phyloP scores from a whole-genome alignment of 2,797 vertebrate genomes.

The Anomalospiza imberbis region DNA sequence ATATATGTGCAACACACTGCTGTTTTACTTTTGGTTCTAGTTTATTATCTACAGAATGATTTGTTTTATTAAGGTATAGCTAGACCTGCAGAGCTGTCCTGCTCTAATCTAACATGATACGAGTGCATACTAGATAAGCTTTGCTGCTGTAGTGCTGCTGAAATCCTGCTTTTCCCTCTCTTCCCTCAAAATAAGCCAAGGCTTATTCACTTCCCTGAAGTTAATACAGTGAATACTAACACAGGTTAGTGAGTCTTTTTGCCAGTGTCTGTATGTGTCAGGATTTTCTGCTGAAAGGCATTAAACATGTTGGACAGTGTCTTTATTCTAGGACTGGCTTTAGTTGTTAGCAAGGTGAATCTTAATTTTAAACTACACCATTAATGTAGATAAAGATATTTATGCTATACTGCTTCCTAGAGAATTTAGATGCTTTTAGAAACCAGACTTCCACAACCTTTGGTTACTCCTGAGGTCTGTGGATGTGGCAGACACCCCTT shows the following conservation, averaged over 20 bases:
- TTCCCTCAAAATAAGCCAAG: neutral
- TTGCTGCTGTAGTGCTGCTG: neutral
- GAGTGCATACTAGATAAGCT: neutral
- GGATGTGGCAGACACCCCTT: no score
- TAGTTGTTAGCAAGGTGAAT: neutral
- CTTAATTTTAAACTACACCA: neutral
- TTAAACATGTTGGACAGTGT: neutral
- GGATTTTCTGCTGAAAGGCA: neutral
- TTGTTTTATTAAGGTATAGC: neutral
- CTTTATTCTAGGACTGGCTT: neutral
- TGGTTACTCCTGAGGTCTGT: neutral
- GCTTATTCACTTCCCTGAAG: neutral
- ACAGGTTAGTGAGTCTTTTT: neutral
- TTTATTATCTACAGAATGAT: neutral
- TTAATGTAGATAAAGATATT: neutral
- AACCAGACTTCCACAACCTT: neutral
- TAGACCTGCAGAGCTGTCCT: neutral
- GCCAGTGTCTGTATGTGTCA: neutral
- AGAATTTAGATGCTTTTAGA: neutral
- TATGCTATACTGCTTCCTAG: neutral
- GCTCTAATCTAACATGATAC: neutral
- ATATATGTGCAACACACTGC: neutral
- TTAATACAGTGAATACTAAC: neutral
- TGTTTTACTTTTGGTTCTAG: neutral
- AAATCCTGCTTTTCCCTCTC: neutral